Conservation (phyloP, 2,888 invertebrate genomes). For the Sympetrum striolatum region DNA sequence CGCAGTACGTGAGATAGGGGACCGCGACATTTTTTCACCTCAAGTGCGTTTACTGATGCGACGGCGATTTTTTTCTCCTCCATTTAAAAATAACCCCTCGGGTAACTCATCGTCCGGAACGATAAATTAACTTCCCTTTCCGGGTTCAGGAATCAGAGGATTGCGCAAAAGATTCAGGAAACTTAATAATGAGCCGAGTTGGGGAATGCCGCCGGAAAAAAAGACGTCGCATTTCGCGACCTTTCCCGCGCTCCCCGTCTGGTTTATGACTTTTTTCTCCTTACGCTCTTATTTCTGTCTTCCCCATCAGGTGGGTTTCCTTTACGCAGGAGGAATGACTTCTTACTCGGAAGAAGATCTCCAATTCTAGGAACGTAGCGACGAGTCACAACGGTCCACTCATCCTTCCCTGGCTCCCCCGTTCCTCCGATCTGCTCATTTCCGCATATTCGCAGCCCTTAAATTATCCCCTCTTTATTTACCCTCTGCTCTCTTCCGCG, state of each 20-base stretch:
- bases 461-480: not conserved
- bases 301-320: not conserved
- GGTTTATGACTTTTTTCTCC: not conserved
- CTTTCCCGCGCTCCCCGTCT: constrained; percentile 2
- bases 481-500: not conserved
- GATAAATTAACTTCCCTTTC: not conserved
- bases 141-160: not conserved
- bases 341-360: constrained; percentile 40
- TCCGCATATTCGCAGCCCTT: too few relatives aligned
- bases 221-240: not conserved
- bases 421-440: too few relatives aligned
- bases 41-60: not conserved
- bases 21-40: not conserved
- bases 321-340: constrained; percentile 34
- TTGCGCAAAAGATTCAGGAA: not conserved
- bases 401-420: not conserved
- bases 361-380: constrained; percentile 27
- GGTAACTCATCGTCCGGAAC: not conserved
- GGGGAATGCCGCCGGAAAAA: not conserved
- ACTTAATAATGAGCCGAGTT: not conserved
- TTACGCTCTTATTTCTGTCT: not conserved
- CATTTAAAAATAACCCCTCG: not conserved
- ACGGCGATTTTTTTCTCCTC: not conserved
- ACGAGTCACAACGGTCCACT: not conserved
- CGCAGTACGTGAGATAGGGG: too few relatives aligned